Base-by-base conservation (phyloP, 2,113 vertebrate species). In the Peromyscus polionotus region DNA sequence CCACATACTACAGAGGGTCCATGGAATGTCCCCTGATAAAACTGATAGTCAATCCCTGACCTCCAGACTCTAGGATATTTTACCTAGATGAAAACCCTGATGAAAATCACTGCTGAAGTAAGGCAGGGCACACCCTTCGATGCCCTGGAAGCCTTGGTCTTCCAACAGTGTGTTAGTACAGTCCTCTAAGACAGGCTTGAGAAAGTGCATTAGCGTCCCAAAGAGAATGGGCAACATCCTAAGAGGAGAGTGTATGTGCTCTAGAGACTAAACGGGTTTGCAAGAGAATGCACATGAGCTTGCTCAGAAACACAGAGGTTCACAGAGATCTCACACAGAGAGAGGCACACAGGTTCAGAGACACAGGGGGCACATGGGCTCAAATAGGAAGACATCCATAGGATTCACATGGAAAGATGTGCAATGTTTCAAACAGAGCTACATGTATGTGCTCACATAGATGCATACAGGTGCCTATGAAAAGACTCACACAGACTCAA, bases 271-370 rank as follows among this genome's bases (percentile, higher is more conserved):
- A 45, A 33, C 7, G 42, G 31, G 63, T 36, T 68, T 68, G 19
- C 26, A 61, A 7, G 31, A 54, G 61, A 76, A 77, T 7, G 22
- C 8, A n/a, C 0, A 7, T 2, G 10, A 45, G 9, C 19, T 36
- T 0, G 3, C 28, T n/a, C 1, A 51, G 31, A 80, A 31, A 8
- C 5, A 7, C 2, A 7, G 19, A 11, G 0, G 12, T 28, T 45
- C 76, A 70, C 65, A 42, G 80, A 63, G 68, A 63, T 3, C 7
- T 7, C 33, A 22, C 42, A 26, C 7, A 10, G 31, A 70, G 31
- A 24, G 17, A 33, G 19, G 24, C 31, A 42, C 24, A 39, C 4
- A 3, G 83, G 17, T 22, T 63, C 70, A 39, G 26, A 1, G 0
- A 8, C 24, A 42, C 24, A 22, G 17, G 8, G 14, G 24, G 11